These are phyloP conservation scores for Emmelina monodactyla DNA, from an alignment of 2,888 invertebrate genomes.

Conservation along the genomic window DNA sequence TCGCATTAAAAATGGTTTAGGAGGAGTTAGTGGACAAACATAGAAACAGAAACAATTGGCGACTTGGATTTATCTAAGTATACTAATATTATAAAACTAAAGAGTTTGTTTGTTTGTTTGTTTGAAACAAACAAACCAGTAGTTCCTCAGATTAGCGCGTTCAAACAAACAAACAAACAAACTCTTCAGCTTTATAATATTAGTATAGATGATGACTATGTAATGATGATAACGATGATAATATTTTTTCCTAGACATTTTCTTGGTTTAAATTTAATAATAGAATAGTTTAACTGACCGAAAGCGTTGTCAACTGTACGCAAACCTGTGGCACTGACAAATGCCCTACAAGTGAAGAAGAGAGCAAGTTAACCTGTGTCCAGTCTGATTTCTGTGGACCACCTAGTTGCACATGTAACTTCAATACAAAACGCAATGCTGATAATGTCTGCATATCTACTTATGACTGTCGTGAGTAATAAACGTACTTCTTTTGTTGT, in stretches of 20 bases:
- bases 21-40: no score
- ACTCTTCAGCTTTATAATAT: no score
- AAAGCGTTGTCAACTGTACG: slow-evolving; percentile 14
- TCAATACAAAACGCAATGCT: slow-evolving; percentile 20
- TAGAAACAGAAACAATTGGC: no score
- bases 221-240: background rate
- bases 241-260: background rate
- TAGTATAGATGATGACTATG: no score
- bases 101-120: no score
- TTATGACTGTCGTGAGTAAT: slow-evolving; percentile 26
- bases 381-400: slow-evolving; percentile 11
- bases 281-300: no score
- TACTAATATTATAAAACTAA: no score
- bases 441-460: slow-evolving; percentile 25
- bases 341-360: slow-evolving; percentile 19
- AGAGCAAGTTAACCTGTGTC: slow-evolving; percentile 9
- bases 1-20: no score
- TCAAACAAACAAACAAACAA: no score
- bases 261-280: background rate
- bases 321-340: slow-evolving; percentile 16
- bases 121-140: no score
- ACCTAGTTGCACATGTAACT: slow-evolving; percentile 23
- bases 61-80: no score
- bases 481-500: background rate
- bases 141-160: no score